Base-by-base conservation (phyloP, 2,888 invertebrate genomes). In the Leucania comma region DNA sequence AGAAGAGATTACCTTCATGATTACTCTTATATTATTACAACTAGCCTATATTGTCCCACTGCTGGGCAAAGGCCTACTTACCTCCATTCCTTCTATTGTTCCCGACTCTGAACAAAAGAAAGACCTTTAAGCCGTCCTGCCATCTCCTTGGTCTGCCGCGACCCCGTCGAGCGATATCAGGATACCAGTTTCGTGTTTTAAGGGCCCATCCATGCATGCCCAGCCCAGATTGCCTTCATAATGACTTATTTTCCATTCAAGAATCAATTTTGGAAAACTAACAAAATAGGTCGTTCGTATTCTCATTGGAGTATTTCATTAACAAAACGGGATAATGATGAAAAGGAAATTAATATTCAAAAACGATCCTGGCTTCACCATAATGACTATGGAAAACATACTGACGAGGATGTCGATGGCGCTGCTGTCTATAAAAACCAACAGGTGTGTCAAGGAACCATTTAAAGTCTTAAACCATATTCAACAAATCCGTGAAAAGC, bases 401-500 rank as follows among this genome's bases (percentile, higher is more conserved):
- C 46, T n/a, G 35, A 42, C 0, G 5, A 17, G 17, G 17, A 20
- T 42, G 42, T 26, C 1, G 17, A 46, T n/a, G 29, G 10, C 10
- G n/a, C n/a, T 20, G 14, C 3, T 54, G 32, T 24, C 1, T 17
- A 48, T 50, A n/a, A n/a, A 51, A 4, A 38, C 12, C 32, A 9
- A 57, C 20, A 35, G 46, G 5, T 35, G 20, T 14, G 22, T 26
- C 1, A 54, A 61, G 2, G 51, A 61, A 38, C 22, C 53, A 12
- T 8, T 20, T 2, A 29, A 61, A 51, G 38, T 38, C 38, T 38
- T 38, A 38, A 53, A 75, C n/a, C 3, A 14, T 46, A 26, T 22
- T 53, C n/a, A 22, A n/a, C n/a, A 63, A 75, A 51, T 64, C 48
- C 32, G 2, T 24, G 46, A 2, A 48, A 64, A 64, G 53, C 53